These are phyloP conservation scores for Luperina testacea DNA, from an alignment of 2,888 invertebrate species.

Conservation along the genomic window DNA sequence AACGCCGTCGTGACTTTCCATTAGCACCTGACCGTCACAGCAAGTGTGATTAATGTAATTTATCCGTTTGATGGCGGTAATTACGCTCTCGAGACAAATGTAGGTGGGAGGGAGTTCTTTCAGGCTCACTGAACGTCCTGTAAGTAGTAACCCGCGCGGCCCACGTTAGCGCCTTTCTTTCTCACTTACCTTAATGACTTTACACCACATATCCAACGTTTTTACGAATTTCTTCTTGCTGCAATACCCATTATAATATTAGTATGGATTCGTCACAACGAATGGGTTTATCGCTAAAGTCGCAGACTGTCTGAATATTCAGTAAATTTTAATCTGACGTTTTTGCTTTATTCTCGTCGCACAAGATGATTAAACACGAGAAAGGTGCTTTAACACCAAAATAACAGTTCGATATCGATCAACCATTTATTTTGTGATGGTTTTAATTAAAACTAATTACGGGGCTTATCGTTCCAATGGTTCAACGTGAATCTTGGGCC, in stretches of 20 bases:
- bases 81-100: constrained; percentile 78
- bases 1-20: constrained; percentile 75
- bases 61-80: constrained; percentile 82
- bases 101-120: constrained; percentile 63
- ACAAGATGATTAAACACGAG: constrained; percentile 58
- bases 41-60: constrained; percentile 86
- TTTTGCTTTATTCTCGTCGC: constrained; percentile 37
- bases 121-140: constrained; percentile 37
- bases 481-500: constrained; percentile 78
- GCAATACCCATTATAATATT: constrained; percentile 18
- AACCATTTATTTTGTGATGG: constrained; percentile 76
- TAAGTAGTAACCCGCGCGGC: constrained; percentile 12
- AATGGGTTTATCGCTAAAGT: constrained; percentile 56
- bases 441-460: constrained; percentile 89
- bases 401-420: constrained; percentile 71
- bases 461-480: constrained; percentile 80
- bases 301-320: constrained; percentile 56
- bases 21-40: constrained; percentile 84
- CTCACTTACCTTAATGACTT: constrained; percentile 77
- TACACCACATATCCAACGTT: constrained; percentile 47
- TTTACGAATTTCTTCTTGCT: constrained; percentile 28
- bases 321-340: constrained; percentile 49
- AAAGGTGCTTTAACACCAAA: constrained; percentile 64
- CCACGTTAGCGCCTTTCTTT: constrained; percentile 62
- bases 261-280: constrained; percentile 33